Percentiles rank a stretch among this genome's conserved stretches.
These are phyloP conservation scores for Dicrurus megarhynchus DNA, from an alignment of 2,113 vertebrate genomes.

Conservation along the genomic window DNA sequence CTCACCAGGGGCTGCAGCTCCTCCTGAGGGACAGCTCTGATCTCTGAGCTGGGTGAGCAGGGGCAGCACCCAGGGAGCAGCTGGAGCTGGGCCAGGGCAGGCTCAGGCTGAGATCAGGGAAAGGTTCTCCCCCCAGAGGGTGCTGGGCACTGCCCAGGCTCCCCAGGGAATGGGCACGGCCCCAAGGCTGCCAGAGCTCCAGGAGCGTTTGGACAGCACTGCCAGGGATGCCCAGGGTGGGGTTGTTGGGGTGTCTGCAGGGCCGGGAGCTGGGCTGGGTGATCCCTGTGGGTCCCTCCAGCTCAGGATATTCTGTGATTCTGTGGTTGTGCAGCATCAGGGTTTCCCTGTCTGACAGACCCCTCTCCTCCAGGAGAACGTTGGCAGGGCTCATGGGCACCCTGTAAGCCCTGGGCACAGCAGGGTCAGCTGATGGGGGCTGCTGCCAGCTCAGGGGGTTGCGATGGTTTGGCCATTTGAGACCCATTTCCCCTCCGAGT, in stretches of 20 bases:
- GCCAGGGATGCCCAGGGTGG: neutral
- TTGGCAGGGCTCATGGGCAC: neutral
- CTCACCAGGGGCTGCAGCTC: neutral
- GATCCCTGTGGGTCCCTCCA: neutral
- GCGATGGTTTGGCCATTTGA: neutral
- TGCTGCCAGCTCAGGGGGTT: neutral
- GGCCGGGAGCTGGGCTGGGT: accelerated
- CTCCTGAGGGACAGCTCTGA: accelerated
- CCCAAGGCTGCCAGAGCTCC: neutral
- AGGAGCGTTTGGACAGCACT: neutral
- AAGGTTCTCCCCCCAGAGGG: neutral
- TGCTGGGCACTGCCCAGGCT: neutral
- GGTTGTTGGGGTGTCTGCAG: neutral
- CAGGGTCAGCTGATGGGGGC: neutral
- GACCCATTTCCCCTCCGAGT: neutral
- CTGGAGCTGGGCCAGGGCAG: neutral
- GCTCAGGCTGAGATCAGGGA: neutral
- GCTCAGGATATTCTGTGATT: neutral
- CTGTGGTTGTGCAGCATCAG: neutral
- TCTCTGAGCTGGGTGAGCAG: too few relatives aligned
- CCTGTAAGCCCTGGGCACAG: neutral
- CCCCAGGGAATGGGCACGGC: neutral
- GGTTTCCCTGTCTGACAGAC: neutral
- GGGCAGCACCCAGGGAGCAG: accelerated
- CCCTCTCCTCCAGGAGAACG: neutral